Evolutionary conservation across 2,888 invertebrate species (phyloP), one percentile per base, ranked within the genome.

Genomic region (Ethmia dodecea): DNA sequence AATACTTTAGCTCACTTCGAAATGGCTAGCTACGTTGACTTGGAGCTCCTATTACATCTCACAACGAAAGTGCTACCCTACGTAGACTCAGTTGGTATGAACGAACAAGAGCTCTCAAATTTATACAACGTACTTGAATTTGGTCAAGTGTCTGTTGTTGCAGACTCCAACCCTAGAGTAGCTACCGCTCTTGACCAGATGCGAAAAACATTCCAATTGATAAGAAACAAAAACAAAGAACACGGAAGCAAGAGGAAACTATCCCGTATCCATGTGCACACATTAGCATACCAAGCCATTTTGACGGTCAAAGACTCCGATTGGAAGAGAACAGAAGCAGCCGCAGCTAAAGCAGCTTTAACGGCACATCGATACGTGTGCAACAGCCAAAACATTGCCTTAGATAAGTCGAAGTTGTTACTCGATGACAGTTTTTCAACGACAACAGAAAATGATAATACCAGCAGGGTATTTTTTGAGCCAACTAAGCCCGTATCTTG

Each of bases 211-310:
- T 94, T 81, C 52, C 79, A 81, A 42, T 56, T 89, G 0, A 83
- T 89, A 41, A 78, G 87, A 38, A 55, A 60, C n/a, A 78, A 74
- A 38, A 86, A 86, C 28, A 58, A 64, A 36, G 55, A 64, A 29
- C 67, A 75, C 42, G 54, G 52, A 8, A 87, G 88, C 41, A 76
- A 86, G 1, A 88, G 93, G 31, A 76, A 83, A 44, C 59, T 95
- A 11, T 91, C 93, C 0, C 87, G 95, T 35, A 89, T 95, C 18
- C 95, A 95, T 63, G 93, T 95, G 0, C 95, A 95, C 60, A 95
- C 95, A 0, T 71, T 95, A 46, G 95, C 95, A n/a, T 95, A 93
- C 61, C 95, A 95, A 76, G 93, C 94, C 3, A 92, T 95, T 47
- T 66, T 95, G 49, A 92, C 92, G 0, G 89, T 89, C 0, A 90